Evolutionary conservation across 2,888 invertebrate genomes (phyloP).

Genomic region (Stenotaenia linearis): DNA sequence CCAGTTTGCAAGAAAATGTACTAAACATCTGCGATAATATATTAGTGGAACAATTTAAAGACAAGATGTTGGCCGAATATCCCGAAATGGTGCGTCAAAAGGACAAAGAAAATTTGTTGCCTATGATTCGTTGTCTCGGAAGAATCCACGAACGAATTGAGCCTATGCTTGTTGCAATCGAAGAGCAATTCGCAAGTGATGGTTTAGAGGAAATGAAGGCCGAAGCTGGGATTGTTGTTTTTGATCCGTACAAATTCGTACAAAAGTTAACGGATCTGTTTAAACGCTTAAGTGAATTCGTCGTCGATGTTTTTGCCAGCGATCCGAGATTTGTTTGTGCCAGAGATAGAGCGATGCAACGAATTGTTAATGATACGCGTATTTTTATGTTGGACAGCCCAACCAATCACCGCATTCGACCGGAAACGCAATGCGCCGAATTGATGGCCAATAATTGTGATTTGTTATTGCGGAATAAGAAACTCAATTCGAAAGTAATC

Average conservation of each 20-base stretch:
- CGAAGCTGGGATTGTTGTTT: slow-evolving; percentile 60
- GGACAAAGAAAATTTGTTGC: too few species aligned
- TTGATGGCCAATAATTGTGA: slow-evolving; percentile 99
- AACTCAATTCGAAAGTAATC: slow-evolving; percentile 93
- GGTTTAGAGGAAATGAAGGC: slow-evolving; percentile 96
- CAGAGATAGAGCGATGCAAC: slow-evolving; percentile 94
- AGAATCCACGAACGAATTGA: too few species aligned
- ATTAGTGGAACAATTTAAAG: too few species aligned
- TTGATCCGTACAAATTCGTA: slow-evolving; percentile 97
- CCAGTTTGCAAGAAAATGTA: too few species aligned
- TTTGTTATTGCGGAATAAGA: slow-evolving; percentile 94
- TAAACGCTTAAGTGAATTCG: slow-evolving; percentile 82
- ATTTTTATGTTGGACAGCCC: slow-evolving; percentile 63
- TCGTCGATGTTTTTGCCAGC: slow-evolving; percentile 89
- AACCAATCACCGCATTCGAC: slow-evolving; percentile 53
- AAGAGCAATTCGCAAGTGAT: slow-evolving; percentile 87
- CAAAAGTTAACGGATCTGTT: slow-evolving; percentile 89
- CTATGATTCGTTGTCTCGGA: too few species aligned
- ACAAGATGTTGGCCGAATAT: too few species aligned
- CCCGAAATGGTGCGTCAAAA: too few species aligned
- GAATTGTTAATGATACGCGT: slow-evolving; percentile 95
- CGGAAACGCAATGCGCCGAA: slow-evolving; percentile 98
- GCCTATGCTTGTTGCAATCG: slow-evolving; percentile 64
- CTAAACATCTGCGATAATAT: too few species aligned
- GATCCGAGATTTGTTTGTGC: slow-evolving; percentile 96